Base-by-base conservation (phyloP, 2,888 invertebrate species). In the Caenorhabditis sp. region DNA sequence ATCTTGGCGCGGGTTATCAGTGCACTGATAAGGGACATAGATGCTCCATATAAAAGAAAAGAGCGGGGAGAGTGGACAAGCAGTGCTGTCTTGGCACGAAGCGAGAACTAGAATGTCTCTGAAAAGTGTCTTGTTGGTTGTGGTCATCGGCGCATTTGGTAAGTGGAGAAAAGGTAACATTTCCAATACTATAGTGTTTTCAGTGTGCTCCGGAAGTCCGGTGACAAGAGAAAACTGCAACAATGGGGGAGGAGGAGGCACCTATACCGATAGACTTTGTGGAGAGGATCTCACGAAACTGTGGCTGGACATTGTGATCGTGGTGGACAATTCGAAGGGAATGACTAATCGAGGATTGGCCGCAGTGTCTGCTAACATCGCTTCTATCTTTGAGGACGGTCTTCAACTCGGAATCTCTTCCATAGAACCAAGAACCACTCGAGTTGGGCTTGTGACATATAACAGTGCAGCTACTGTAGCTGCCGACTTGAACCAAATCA, bases 241-340 rank as follows among this genome's bases (percentile, higher is more conserved):
- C 13, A 50, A 61, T 40, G 20, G 53, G 1, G 22, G n/a, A n/a
- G n/a, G 11, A 18, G 53, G 53, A 9, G 22, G 22, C 13, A 32
- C 32, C 32, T 70, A 70, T 26, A 32, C 60, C 15, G 70, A 70
- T 35, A 13, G 70, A 51, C n/a, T 24, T 18, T 77, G 77, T 50
- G 77, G 69, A 32, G 40, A 58, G 35, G 62, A 69, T 69, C 22
- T 58, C 5, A 47, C 55, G 2, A 65, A 65, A 13, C 51, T 79
- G 1, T 80, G 80, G 80, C 32, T 80, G 35, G 80, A 80, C 55
- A 69, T 80, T 55, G 80, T 80, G 1, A 2, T 37, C 13, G 68
- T 80, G 20, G 62, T 72, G 5, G 80, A 80, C 47, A 80, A 68
- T 24, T 65, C 70, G 2, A 22, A 44, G 13, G 80, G 80, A 68